Conservation (phyloP, 2,797 vertebrate genomes). For the Emydoidea blandingii region DNA sequence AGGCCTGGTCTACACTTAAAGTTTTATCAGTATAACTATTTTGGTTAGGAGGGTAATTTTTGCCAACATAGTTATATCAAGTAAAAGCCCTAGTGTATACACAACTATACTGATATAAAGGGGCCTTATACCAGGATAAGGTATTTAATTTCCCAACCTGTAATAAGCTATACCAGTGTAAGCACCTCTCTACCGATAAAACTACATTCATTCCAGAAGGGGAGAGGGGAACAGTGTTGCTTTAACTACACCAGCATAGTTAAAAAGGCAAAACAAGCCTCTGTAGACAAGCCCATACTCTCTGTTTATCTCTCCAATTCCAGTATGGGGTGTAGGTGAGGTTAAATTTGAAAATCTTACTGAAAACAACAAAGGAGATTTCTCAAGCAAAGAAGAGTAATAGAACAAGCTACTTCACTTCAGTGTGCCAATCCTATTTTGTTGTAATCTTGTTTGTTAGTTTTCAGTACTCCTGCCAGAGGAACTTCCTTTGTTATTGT, state of each 20-base stretch:
- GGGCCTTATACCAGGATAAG: not conserved
- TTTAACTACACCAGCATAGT: not conserved
- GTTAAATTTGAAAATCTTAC: not conserved
- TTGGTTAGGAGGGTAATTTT: not conserved
- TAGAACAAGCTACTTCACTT: not conserved
- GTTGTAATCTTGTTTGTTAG: not conserved
- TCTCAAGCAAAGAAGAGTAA: not conserved
- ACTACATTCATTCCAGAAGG: not conserved
- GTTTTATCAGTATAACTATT: rapidly evolving
- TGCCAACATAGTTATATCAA: not conserved
- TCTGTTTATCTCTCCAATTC: not conserved
- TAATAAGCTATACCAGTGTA: not conserved
- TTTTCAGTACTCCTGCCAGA: not conserved
- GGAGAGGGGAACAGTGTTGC: not conserved
- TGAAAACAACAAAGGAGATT: not conserved
- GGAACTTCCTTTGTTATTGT: conserved; percentile 13
- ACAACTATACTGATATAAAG: not conserved
- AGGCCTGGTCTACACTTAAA: not conserved
- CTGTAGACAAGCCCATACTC: not conserved
- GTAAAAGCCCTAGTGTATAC: not conserved
- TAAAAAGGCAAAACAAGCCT: not conserved
- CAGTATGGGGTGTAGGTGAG: not conserved
- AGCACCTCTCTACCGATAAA: not conserved
- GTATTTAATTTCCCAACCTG: not conserved
- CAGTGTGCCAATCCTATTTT: not conserved